phyloP scores from a whole-genome alignment of 2,888 invertebrate species.

The Mycalesis mineus region DNA sequence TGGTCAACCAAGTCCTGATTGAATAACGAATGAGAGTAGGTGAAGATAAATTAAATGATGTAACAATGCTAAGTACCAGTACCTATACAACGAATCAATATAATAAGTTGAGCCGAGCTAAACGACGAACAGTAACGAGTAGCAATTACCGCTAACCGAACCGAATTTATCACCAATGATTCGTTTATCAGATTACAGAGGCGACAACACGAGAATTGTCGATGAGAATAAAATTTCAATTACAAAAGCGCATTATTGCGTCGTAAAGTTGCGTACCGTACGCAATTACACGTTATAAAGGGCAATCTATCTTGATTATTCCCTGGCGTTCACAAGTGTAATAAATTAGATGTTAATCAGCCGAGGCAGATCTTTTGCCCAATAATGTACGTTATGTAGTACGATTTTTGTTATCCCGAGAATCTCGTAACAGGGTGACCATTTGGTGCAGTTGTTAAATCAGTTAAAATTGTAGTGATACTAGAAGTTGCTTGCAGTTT shows the following conservation, averaged over 20 bases:
- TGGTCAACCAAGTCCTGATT: no score
- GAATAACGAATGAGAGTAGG: no score
- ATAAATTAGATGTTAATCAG: constrained; percentile 52
- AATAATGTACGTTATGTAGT: constrained; percentile 32
- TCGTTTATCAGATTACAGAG: constrained; percentile 26
- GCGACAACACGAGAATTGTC: constrained; percentile 27
- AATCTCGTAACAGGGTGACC: constrained; percentile 32
- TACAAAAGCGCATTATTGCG: constrained; percentile 29
- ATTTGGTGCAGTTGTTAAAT: neutral
- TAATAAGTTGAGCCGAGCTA: neutral
- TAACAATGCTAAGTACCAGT: no score
- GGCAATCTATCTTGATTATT: constrained; percentile 53
- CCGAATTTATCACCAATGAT: constrained; percentile 19
- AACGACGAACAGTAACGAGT: neutral
- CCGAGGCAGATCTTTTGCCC: constrained; percentile 35
- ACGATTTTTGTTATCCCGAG: constrained; percentile 33
- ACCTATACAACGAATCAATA: neutral
- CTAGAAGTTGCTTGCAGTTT: no score
- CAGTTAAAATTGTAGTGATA: no score
- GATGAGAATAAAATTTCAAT: constrained; percentile 34
- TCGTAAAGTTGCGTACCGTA: constrained; percentile 22
- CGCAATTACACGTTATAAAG: constrained; percentile 35
- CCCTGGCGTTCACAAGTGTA: constrained; percentile 42
- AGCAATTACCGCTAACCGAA: constrained; percentile 13
- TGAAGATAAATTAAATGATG: no score